phyloP scores from a whole-genome alignment of 2,797 vertebrate genomes.

The Euphonia xanthogaster region DNA sequence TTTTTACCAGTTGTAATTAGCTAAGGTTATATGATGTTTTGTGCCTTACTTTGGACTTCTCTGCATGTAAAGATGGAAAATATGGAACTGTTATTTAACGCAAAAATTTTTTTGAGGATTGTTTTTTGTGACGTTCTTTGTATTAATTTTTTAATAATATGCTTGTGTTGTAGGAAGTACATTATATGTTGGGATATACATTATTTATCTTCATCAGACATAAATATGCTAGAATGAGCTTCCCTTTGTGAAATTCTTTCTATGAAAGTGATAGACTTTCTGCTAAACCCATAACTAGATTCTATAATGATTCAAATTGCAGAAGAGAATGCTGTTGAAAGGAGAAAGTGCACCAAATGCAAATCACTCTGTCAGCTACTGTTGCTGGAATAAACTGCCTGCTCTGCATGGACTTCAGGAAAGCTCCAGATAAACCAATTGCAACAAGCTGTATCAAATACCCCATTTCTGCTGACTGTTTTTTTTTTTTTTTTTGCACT shows the following conservation, averaged over 20 bases:
- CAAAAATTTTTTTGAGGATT: rapidly evolving
- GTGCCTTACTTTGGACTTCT: not conserved
- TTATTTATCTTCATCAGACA: not conserved
- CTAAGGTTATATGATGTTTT: not conserved
- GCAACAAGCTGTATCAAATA: slow-evolving; percentile 27
- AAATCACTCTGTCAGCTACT: slow-evolving; percentile 58
- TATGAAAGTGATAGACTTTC: not conserved
- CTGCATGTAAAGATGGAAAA: not conserved
- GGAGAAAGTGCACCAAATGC: slow-evolving; percentile 3
- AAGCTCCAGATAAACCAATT: slow-evolving; percentile 38
- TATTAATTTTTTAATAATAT: not conserved
- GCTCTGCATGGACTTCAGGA: slow-evolving; percentile 64
- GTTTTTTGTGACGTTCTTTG: not conserved
- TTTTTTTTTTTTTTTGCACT: not conserved
- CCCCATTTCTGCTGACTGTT: slow-evolving; percentile 39
- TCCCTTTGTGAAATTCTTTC: not conserved
- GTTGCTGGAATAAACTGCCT: slow-evolving; percentile 48
- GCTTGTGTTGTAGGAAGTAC: not conserved
- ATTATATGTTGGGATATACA: not conserved
- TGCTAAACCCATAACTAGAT: not conserved
- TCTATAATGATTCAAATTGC: not conserved
- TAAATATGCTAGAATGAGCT: not conserved
- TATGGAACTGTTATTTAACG: not conserved
- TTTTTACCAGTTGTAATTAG: not conserved
- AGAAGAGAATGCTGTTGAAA: slow-evolving; percentile 5